These are phyloP conservation scores for Copidosoma aretas DNA, from an alignment of 2,888 invertebrate species.

Conservation along the genomic window DNA sequence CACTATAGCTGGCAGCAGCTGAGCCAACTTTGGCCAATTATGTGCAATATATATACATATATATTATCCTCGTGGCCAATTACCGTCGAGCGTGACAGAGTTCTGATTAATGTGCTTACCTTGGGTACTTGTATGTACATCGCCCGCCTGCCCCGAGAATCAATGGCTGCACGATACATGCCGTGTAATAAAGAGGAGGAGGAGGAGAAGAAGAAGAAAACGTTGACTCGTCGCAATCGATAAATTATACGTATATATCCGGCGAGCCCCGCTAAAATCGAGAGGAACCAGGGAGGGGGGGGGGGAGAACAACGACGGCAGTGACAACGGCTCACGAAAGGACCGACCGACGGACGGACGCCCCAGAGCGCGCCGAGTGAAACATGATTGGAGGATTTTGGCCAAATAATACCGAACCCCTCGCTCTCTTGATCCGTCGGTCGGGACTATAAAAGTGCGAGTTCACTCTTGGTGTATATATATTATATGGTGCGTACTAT, in stretches of 20 bases:
- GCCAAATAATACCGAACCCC: too few relatives aligned
- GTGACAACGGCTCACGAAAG: too few relatives aligned
- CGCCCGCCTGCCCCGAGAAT: too few relatives aligned
- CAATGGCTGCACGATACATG: too few relatives aligned
- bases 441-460: constrained; percentile 12
- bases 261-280: background rate
- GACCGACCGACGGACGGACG: too few relatives aligned
- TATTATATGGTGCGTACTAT: too few relatives aligned
- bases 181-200: constrained; percentile 5
- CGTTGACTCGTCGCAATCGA: constrained; percentile 18
- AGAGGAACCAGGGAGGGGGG: background rate
- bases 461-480: constrained; percentile 5
- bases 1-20: too few relatives aligned
- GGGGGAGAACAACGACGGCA: background rate
- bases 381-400: constrained; percentile 34
- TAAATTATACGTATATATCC: constrained; percentile 16
- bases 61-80: too few relatives aligned
- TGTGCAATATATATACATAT: too few relatives aligned
- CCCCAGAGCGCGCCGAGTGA: constrained; percentile 13
- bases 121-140: background rate
- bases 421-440: too few relatives aligned
- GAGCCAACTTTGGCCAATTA: too few relatives aligned
- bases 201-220: constrained; percentile 10
- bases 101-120: constrained; percentile 22
- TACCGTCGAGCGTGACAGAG: constrained; percentile 22